Percentiles rank a stretch among this genome's conserved stretches.
Conservation (phyloP, 2,113 vertebrate species). For the Pteruthius melanotis region DNA sequence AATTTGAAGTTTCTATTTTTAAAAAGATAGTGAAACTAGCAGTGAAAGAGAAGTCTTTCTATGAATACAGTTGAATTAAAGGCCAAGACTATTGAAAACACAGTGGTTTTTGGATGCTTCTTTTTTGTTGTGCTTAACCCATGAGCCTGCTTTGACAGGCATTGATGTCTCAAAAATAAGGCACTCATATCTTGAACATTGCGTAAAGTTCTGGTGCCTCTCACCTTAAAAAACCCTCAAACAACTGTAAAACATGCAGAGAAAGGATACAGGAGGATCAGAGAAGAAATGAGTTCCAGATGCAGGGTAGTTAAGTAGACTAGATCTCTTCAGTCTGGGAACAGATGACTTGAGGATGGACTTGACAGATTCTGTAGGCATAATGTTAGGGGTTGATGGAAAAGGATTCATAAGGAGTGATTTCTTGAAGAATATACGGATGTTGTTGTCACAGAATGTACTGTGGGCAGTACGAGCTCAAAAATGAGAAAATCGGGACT, state of each 20-base stretch:
- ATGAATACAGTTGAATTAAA: not conserved
- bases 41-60: not conserved
- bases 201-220: not conserved
- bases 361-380: not conserved
- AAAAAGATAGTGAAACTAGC: not conserved
- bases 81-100: not conserved
- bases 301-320: not conserved
- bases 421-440: not conserved
- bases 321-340: not conserved
- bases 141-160: not conserved
- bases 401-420: not conserved
- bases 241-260: not conserved
- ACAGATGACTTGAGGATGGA: not conserved
- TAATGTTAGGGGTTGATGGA: not conserved
- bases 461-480: not conserved
- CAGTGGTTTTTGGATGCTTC: not conserved
- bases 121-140: not conserved
- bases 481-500: not conserved
- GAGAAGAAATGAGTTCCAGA: not conserved
- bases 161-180: not conserved
- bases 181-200: not conserved
- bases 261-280: not conserved
- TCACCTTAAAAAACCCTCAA: not conserved
- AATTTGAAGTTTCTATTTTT: not conserved
- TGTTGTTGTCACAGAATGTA: not conserved